Base-by-base conservation (phyloP, 2,888 invertebrate genomes). In the Lamproptera curius region DNA sequence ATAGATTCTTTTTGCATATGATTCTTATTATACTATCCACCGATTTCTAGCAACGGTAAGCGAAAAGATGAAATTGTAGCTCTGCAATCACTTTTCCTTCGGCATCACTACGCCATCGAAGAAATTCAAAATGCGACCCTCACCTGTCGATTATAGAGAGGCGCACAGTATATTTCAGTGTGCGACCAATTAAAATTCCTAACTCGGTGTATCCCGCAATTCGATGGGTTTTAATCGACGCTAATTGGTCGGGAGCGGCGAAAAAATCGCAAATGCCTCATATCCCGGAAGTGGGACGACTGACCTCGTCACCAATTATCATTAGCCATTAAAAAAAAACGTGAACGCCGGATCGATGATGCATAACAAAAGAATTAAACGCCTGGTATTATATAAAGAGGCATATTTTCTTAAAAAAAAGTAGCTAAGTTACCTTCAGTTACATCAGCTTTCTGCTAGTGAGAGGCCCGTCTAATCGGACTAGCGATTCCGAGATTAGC, bases 231-330 rank as follows among this genome's bases (percentile, higher is more conserved):
- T 45, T 54, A 55, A 53, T 52, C 51, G 43, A 15, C 41, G 16
- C 38, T 55, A 55, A 52, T 52, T 55, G 43, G 51, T 46, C 20
- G 34, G 37, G 2, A 17, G 10, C 13, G 16, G 15, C 45, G 39
- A 41, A 50, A 55, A 55, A 55, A 55, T 53, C 36, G 28, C 28
- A 35, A 16, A 52, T 52, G 51, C 37, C 43, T 50, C 51, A 46
- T 46, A 53, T 60, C 58, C 59, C 54, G 59, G 59, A 58, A 55
- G 35, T 48, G 51, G 40, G 4, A 16, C 16, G 40, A 16, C 16
- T 31, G 40, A 40, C 40, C 40, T 40, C 40, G 40, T 6, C 28
- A 4, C 4, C 23, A 28, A 28, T 28, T 28, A 28, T n/a, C 28
- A 28, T 11, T 28, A 31, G 6, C 31, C 28, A 40, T 40, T 40